phyloP scores from a whole-genome alignment of 1,140 invertebrate species.

The Brachionus plicatilis region DNA sequence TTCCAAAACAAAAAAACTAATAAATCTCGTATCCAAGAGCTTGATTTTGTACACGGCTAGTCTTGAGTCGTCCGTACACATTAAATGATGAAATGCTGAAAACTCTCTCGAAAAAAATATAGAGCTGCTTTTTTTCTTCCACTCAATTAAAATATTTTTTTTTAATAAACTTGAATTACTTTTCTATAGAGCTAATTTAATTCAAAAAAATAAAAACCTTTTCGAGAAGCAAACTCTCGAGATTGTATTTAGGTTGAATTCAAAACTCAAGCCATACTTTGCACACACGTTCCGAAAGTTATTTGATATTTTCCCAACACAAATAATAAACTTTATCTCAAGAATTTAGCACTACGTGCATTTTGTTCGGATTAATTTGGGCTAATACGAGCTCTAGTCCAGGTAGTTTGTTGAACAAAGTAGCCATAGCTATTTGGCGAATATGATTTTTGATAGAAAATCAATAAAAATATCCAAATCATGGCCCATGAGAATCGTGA shows the following conservation, averaged over 20 bases:
- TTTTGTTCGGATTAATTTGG: neutral
- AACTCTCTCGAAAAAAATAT: neutral
- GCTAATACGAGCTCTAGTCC: neutral
- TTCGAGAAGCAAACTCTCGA: neutral
- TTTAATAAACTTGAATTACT: neutral
- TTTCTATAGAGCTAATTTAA: neutral
- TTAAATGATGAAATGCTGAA: neutral
- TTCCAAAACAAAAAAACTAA: neutral
- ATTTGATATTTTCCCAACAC: neutral
- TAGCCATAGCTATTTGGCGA: neutral
- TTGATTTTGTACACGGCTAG: neutral
- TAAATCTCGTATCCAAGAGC: neutral
- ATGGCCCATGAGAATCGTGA: neutral
- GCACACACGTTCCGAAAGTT: conserved; percentile 10
- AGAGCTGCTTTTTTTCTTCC: neutral
- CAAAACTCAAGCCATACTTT: conserved; percentile 10
- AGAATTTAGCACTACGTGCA: neutral
- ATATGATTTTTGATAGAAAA: neutral
- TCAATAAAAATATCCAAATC: neutral
- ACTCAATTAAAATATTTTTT: neutral
- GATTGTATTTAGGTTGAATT: conserved; percentile 25
- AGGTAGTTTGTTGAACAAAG: neutral
- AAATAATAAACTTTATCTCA: neutral
- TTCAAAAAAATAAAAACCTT: neutral
- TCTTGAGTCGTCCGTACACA: neutral